Conservation (phyloP, 1,140 invertebrate species). For the Grapholita molesta region DNA sequence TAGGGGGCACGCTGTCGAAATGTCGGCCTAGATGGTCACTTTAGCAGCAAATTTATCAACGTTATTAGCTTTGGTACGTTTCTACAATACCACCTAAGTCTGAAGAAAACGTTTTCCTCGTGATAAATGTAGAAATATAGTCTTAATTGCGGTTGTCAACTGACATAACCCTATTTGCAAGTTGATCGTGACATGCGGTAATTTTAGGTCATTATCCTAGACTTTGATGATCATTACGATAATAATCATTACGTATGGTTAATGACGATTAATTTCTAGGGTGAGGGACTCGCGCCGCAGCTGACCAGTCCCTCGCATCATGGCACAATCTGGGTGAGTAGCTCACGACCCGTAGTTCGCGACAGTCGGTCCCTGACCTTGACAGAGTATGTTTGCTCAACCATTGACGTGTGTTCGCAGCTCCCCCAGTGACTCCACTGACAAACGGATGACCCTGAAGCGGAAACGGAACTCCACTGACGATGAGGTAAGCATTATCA, state of each 20-base stretch:
- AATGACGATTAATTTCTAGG: constrained; percentile 50
- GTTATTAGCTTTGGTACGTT: constrained; percentile 26
- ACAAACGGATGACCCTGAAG: constrained; percentile 58
- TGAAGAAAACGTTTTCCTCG: constrained; percentile 27
- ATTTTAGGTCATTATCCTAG: constrained; percentile 52
- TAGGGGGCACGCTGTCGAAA: constrained; percentile 67
- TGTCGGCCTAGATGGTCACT: constrained; percentile 30
- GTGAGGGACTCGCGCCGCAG: constrained; percentile 38
- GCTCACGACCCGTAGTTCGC: constrained; percentile 27
- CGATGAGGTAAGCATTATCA: constrained; percentile 57
- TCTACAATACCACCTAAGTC: constrained; percentile 27
- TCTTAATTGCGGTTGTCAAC: constrained; percentile 63
- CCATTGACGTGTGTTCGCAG: constrained; percentile 39
- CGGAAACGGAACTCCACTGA: constrained; percentile 68
- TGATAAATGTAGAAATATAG: constrained; percentile 43
- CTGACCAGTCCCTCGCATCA: constrained; percentile 43
- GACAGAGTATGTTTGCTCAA: constrained; percentile 48
- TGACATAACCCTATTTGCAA: constrained; percentile 76
- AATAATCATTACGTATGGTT: constrained; percentile 23
- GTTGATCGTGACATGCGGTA: constrained; percentile 74
- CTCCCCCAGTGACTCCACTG: constrained; percentile 56
- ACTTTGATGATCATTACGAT: constrained; percentile 28
- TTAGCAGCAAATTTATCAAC: constrained; percentile 33
- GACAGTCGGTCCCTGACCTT: constrained; percentile 37
- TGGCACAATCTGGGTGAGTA: constrained; percentile 72